Evolutionary conservation across 1,140 invertebrate species (phyloP).

Genomic region (Drosophila kohkoa): DNA sequence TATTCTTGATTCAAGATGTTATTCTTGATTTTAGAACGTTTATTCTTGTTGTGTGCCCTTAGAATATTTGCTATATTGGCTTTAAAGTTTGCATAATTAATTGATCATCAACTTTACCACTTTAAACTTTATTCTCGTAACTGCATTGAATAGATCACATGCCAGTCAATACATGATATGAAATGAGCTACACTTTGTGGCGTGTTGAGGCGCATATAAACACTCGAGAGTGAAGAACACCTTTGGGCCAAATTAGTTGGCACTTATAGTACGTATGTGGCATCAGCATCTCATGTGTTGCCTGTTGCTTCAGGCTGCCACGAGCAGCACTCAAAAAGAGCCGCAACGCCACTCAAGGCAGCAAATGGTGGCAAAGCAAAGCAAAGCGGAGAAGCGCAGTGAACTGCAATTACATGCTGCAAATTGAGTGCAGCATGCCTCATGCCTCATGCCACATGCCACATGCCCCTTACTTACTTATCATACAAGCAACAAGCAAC

Average conservation of each 20-base stretch:
- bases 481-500: background rate
- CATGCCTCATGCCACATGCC: no score
- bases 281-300: background rate
- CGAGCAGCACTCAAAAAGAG: constrained; percentile 17
- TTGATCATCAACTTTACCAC: no score
- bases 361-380: no score
- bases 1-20: no score
- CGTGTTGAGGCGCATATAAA: background rate
- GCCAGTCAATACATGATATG: no score
- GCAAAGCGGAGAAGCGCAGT: background rate
- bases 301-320: constrained; percentile 14
- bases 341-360: constrained; percentile 24
- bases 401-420: constrained; percentile 3
- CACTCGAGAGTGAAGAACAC: background rate
- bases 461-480: background rate
- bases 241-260: constrained; percentile 12
- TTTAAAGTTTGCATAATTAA: no score
- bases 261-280: background rate
- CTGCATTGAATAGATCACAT: no score
- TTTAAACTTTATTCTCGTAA: no score
- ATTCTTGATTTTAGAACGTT: no score
- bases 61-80: no score
- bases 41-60: no score
- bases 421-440: background rate
- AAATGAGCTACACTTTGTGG: no score